Conservation (phyloP, 2,113 vertebrate genomes). For the Panurus biarmicus region DNA sequence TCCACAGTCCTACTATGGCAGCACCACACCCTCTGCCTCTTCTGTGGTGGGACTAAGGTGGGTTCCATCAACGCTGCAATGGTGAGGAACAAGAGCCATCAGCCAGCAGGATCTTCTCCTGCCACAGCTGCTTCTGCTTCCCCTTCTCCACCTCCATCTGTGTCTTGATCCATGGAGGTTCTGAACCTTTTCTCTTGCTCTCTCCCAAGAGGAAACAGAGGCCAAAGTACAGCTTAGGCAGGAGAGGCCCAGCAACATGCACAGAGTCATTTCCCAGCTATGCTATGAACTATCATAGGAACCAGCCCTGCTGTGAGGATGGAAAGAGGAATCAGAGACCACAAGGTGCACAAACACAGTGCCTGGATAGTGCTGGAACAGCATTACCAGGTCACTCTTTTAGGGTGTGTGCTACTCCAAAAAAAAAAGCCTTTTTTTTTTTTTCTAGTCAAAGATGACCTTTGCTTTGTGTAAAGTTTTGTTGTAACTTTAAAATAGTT, state of each 20-base stretch:
- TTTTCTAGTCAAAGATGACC: not conserved
- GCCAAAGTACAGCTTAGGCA: not conserved
- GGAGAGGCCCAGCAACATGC: not conserved
- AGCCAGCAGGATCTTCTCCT: not conserved
- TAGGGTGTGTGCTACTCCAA: not conserved
- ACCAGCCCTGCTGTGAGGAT: not conserved
- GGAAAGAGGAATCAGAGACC: not conserved
- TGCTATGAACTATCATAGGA: not conserved
- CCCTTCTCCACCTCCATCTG: not conserved
- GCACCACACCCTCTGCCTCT: not conserved
- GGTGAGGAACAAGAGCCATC: not conserved
- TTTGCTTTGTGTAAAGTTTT: not conserved
- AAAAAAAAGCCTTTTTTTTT: not conserved
- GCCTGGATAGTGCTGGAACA: not conserved
- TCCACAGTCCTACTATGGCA: rapidly evolving
- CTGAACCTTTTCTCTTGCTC: not conserved
- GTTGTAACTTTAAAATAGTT: not conserved
- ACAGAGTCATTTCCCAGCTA: rapidly evolving
- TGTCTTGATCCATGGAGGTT: not conserved
- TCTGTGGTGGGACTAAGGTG: not conserved
- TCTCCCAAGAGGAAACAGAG: not conserved
- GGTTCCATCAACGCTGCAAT: not conserved
- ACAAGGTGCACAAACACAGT: not conserved
- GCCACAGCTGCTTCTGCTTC: not conserved
- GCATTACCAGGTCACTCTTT: not conserved